phyloP scores from a whole-genome alignment of 2,797 vertebrate genomes.

The Potorous gilbertii region DNA sequence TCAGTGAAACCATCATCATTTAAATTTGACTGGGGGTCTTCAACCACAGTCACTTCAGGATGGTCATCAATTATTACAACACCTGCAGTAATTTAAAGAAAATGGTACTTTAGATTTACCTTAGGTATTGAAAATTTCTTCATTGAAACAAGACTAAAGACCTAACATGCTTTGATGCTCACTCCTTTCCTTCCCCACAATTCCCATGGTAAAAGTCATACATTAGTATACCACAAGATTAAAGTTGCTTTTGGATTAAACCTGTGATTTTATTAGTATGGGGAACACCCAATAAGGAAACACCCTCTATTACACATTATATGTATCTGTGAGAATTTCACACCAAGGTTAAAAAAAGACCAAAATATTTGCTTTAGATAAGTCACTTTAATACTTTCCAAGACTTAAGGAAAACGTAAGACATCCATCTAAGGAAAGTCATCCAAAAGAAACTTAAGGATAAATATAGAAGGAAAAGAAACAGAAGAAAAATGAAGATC shows the following conservation, averaged over 20 bases:
- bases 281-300: background rate
- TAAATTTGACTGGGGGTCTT: conserved; percentile 95
- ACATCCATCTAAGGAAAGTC: background rate
- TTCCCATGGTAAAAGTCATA: background rate
- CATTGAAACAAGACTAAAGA: conserved; percentile 59
- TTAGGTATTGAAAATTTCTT: background rate
- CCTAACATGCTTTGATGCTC: conserved; percentile 21
- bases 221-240: background rate
- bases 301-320: background rate
- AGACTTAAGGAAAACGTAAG: background rate
- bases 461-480: background rate
- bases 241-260: background rate
- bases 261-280: background rate
- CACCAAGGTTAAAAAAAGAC: background rate
- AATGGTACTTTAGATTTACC: background rate
- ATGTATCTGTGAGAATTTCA: background rate
- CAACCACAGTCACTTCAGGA: conserved; percentile 97
- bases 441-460: background rate
- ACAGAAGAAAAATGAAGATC: background rate
- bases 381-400: background rate
- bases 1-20: conserved; percentile 99
- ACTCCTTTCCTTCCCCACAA: background rate
- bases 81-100: conserved; percentile 85
- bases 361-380: background rate
- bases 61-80: conserved; percentile 99